Base-by-base conservation (phyloP, 2,113 vertebrate genomes). In the Psilopogon haemacephalus region DNA sequence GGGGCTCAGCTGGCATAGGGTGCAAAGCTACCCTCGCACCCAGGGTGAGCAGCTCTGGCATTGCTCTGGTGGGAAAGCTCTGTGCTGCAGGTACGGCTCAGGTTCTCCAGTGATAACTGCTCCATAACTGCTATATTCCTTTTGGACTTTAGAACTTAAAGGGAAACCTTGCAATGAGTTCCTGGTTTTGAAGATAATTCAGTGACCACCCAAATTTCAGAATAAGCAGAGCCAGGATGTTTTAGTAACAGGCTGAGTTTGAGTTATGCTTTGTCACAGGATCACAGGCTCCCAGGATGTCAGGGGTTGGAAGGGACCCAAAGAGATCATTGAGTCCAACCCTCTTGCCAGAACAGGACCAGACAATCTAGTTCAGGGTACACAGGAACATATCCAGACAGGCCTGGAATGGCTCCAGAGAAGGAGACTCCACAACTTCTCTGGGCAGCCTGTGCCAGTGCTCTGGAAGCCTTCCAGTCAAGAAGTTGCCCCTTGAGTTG, bases 1-100 rank as follows among this genome's bases (percentile, higher is more conserved):
- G 54, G 32, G 75, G 76, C 64, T 63, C 48, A 83, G 40, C 80
- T 92, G 86, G 38, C 80, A 86, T 54, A 46, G n/a, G 59, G 50
- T 89, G 59, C 84, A 82, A 62, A 80, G 85, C 84, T 90, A 75
- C n/a, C 58, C 74, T 94, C 70, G 32, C 32, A 35, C 10, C 46
- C 65, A 48, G 37, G 23, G 37, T 54, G 50, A 69, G 87, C 67
- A 91, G 84, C 65, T 89, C 76, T 0, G 16, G 24, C 18, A n/a
- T 46, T 95, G 74, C 89, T 91, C 87, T 89, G 24, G 10, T 94
- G 55, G 55, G 71, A 94, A 44, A 92, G 44, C 60, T 65, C 64
- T 26, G 40, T 42, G 50, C 86, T 86, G 79, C 59, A 86, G 72
- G 73, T 93, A 60, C 80, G 91, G 38, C 71, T 89, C 28, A 60